phyloP scores from a whole-genome alignment of 2,888 invertebrate genomes.

The Shargacucullia verbasci region DNA sequence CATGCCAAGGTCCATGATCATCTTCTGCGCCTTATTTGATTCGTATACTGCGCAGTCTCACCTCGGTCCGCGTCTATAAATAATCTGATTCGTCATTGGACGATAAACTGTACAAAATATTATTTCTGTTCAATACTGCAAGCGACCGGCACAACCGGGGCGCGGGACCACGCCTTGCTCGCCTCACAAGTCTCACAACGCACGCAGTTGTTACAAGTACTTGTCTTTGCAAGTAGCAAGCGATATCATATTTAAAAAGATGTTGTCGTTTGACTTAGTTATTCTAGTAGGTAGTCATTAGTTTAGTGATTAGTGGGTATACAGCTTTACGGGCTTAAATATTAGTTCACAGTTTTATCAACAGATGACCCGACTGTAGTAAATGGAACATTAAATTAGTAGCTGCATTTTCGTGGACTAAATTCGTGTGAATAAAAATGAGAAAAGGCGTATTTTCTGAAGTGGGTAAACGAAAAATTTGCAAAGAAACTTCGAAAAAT shows the following conservation, averaged over 20 bases:
- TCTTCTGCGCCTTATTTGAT: slow-evolving; percentile 44
- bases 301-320: slow-evolving; percentile 29
- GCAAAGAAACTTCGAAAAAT: neutral
- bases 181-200: too few relatives aligned
- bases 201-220: slow-evolving; percentile 13
- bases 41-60: slow-evolving; percentile 43
- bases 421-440: too few relatives aligned
- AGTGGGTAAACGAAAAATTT: too few relatives aligned
- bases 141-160: slow-evolving; percentile 6
- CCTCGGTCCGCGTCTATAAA: slow-evolving; percentile 54
- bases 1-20: slow-evolving; percentile 44
- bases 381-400: neutral
- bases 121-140: slow-evolving; percentile 52
- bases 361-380: slow-evolving; percentile 46
- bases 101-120: slow-evolving; percentile 47
- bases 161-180: too few relatives aligned
- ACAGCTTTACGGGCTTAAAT: slow-evolving; percentile 34
- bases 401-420: too few relatives aligned
- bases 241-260: slow-evolving; percentile 26
- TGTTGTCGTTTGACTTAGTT: slow-evolving; percentile 25
- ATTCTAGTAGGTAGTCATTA: too few relatives aligned
- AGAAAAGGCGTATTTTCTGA: too few relatives aligned
- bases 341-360: slow-evolving; percentile 11
- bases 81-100: slow-evolving; percentile 58
- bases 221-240: too few relatives aligned